Evolutionary conservation across 2,113 vertebrate species (phyloP), one percentile per base, ranked within the genome.

Genomic region (Carassius carassius): DNA sequence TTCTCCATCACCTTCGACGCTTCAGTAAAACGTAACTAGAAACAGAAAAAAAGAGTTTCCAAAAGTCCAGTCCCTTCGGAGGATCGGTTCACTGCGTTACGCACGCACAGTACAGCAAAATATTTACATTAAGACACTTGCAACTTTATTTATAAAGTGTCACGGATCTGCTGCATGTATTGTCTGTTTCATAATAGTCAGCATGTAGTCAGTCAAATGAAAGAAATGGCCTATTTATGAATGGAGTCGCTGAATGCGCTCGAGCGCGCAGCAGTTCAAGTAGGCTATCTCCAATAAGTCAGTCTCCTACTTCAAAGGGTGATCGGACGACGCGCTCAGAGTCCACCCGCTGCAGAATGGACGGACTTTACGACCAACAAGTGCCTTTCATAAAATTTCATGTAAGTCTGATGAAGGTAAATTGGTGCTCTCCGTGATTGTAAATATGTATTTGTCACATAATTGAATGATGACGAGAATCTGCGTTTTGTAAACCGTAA

Each of bases 341-440:
- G 81, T 87, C 83, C n/a, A 83, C 83, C 91, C 91, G 86, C 90
- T 78, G 89, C 93, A 93, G 92, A 86, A 98, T 99, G 97, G 96
- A 98, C 93, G 95, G 95, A 94, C 95, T 97, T 94, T 94, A 95
- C 92, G 97, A 99, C 94, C 98, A 99, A 96, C 96, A 95, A 96
- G 97, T 99, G 95, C 98, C 98, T 97, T 95, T 95, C 94, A 92
- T 94, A 94, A 91, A 95, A 93, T 95, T 95, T 92, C 96, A 93
- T 94, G 98, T 99, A 94, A 98, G 97, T 98, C 92, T 90, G 12
- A 85, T 80, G 74, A 76, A 88, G 82, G 84, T 78, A 44, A 60
- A 51, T 74, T 85, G 25, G 23, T 85, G 87, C 77, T 78, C 78
- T 83, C 85, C 82, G 87, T 78, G 83, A 70, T 78, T 89, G 56